Percentiles rank a stretch among this genome's conserved stretches.
Conservation (phyloP, 2,888 invertebrate genomes). For the Drosophila rubida region DNA sequence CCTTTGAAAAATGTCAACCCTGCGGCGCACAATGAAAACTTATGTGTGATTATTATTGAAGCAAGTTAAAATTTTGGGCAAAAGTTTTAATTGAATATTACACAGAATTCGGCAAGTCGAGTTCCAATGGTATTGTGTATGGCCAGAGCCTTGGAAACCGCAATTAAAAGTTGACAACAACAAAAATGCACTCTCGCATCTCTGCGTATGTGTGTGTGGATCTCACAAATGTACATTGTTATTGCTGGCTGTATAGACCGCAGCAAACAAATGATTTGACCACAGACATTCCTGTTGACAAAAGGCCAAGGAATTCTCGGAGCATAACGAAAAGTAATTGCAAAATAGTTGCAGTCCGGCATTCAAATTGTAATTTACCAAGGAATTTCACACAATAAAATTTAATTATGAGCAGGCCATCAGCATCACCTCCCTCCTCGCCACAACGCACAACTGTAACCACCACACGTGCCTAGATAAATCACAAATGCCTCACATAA, state of each 20-base stretch:
- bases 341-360: constrained; percentile 46
- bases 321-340: constrained; percentile 57
- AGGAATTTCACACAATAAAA: constrained; percentile 66
- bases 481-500: constrained; percentile 47
- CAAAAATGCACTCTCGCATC: background rate
- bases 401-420: constrained; percentile 54
- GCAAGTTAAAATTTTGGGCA: background rate
- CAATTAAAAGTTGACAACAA: constrained; percentile 10
- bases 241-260: constrained; percentile 4
- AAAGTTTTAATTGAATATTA: background rate
- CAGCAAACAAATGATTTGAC: constrained; percentile 30
- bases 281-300: constrained; percentile 29
- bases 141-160: background rate
- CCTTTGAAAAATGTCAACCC: constrained; percentile 38
- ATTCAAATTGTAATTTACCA: constrained; percentile 59
- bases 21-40: constrained; percentile 11
- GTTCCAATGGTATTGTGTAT: background rate
- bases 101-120: background rate
- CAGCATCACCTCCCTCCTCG: too few species aligned
- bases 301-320: constrained; percentile 27
- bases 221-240: background rate
- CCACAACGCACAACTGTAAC: background rate
- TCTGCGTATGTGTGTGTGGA: background rate
- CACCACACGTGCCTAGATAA: constrained; percentile 31
- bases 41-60: background rate